Base-by-base conservation (phyloP, 2,888 invertebrate species). In the Diarsia dahlii region DNA sequence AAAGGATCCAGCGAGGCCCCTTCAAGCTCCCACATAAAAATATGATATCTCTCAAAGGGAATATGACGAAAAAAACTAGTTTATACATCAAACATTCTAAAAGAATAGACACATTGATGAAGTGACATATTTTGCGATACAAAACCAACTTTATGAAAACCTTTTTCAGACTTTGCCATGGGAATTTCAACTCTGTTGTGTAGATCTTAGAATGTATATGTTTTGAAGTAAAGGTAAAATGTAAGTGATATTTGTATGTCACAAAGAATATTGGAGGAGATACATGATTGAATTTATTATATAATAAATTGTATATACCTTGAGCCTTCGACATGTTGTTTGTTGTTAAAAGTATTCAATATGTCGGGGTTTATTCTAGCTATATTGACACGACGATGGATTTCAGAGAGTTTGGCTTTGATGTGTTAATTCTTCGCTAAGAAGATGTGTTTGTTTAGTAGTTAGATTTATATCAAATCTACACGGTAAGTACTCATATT, bases 1-100 rank as follows among this genome's bases (percentile, higher is more conserved):
- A 89, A 90, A 87, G 85, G 85, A 86, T 23, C 77, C 84, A 74
- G 76, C 80, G 79, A 75, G 78, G 54, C 78, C 78, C 84, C 85
- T 82, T 76, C 78, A 76, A 82, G 82, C 63, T 78, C 74, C 34
- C 60, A 79, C 60, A 80, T 82, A 77, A 87, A 88, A 87, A 90
- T 81, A 77, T 80, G 87, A 90, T 89, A 89, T 83, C 80, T 81
- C 90, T 85, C 88, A 74, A 84, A 86, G 90, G 86, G 84, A 86
- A 81, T 28, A 80, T 70, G 64, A 74, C 71, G 75, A 78, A 81
- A 86, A 83, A 82, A 84, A 83, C 86, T 83, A 85, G 81, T 85
- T 86, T 84, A 68, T 60, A 87, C 84, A 87, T 87, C 84, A 86
- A 88, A 87, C 78, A 67, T 68, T 83, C 76, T 79, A 79, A 81